Percentiles rank a stretch among this genome's conserved stretches.
phyloP scores from a whole-genome alignment of 2,888 invertebrate genomes.

The Lasioglossum pauxillum region DNA sequence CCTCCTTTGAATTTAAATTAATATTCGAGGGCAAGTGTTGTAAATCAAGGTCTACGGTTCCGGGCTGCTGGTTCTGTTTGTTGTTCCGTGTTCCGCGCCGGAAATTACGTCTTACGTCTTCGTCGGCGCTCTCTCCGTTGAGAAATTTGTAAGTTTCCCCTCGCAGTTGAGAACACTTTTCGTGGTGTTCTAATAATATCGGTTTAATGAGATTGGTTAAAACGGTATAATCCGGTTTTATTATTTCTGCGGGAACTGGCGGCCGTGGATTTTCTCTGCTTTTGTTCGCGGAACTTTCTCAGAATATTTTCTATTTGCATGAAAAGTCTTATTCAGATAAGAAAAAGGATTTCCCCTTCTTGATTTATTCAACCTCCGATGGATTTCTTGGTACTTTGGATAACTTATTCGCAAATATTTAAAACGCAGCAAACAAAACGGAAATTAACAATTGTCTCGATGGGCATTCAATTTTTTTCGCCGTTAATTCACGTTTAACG shows the following conservation, averaged over 20 bases:
- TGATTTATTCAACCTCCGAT: background rate
- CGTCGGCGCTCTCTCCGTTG: background rate
- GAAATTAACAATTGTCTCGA: background rate
- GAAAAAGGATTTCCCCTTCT: background rate
- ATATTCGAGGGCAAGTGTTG: conserved; percentile 79
- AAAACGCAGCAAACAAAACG: background rate
- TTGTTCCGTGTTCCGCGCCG: conserved; percentile 32
- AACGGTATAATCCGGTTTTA: background rate
- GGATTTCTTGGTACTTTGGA: background rate
- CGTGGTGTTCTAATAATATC: conserved; percentile 24
- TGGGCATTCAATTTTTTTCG: background rate
- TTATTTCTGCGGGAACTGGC: background rate
- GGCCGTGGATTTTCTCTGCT: background rate
- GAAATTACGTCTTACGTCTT: conserved; percentile 47
- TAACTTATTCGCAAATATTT: background rate
- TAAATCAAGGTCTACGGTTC: conserved; percentile 76
- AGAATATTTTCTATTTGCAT: background rate
- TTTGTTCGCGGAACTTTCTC: background rate
- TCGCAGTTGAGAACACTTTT: background rate
- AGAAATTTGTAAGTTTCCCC: background rate
- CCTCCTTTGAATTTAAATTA: conserved; percentile 78
- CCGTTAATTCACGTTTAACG: background rate
- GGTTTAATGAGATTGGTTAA: conserved; percentile 6
- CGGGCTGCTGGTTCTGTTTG: conserved; percentile 38
- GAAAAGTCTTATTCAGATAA: background rate